These are phyloP conservation scores for Drosophila meridionalis DNA, from an alignment of 2,888 invertebrate species.

Conservation along the genomic window DNA sequence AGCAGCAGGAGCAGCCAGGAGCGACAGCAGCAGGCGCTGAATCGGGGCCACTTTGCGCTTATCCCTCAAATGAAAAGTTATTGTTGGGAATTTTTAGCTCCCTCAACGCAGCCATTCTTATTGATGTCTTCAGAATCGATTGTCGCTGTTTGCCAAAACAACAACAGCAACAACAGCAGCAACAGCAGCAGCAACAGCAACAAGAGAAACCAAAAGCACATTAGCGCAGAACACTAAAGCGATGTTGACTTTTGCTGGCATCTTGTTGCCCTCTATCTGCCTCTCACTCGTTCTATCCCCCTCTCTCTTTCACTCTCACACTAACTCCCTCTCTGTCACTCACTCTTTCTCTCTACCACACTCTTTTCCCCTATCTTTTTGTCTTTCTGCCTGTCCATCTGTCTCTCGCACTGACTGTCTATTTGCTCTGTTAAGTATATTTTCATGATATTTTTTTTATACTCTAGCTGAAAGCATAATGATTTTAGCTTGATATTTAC, in stretches of 20 bases:
- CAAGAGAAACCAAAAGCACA: conserved; percentile 43
- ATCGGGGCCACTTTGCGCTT: conserved; percentile 65
- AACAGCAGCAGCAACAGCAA: conserved; percentile 23
- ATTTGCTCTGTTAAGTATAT: conserved; percentile 25
- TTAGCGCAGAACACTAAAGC: conserved; percentile 51
- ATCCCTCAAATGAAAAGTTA: conserved; percentile 74
- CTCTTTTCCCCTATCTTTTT: background rate
- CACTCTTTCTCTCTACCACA: no score
- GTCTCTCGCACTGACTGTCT: conserved; percentile 12
- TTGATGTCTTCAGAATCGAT: conserved; percentile 66
- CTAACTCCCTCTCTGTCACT: background rate
- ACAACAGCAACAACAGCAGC: conserved; percentile 26
- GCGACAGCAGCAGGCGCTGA: background rate
- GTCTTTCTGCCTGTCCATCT: conserved; percentile 14
- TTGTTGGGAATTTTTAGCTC: conserved; percentile 56
- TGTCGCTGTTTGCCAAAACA: conserved; percentile 43
- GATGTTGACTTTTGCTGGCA: conserved; percentile 57
- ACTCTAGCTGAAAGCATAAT: background rate
- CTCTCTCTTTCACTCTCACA: background rate
- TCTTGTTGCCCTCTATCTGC: conserved; percentile 34
- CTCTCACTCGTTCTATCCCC: background rate
- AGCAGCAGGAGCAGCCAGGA: background rate
- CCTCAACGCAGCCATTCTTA: conserved; percentile 45
- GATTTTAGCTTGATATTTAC: background rate
- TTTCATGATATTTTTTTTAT: conserved; percentile 24